These are phyloP conservation scores for Mobula birostris DNA, from an alignment of 2,113 vertebrate genomes.

Conservation along the genomic window DNA sequence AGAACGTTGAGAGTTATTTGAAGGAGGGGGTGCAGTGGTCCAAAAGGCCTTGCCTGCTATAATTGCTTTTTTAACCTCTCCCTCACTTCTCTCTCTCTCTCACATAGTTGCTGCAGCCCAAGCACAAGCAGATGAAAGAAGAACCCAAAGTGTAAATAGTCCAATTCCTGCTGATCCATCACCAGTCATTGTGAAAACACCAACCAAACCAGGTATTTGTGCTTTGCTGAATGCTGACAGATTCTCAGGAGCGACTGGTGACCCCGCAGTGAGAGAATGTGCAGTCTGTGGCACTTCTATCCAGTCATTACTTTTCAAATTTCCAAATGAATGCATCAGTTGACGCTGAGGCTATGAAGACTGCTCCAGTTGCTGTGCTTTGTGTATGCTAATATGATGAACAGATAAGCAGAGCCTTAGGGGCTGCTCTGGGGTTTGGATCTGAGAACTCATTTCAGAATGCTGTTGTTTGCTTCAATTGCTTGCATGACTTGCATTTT, in stretches of 20 bases:
- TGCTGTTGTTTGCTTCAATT: no score
- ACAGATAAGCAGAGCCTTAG: no score
- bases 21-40: no score
- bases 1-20: no score
- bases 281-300: background rate
- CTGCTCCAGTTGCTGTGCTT: no score
- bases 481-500: no score
- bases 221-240: background rate
- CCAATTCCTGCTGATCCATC: constrained; percentile 49
- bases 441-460: no score
- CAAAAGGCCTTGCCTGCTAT: background rate
- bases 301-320: background rate
- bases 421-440: no score
- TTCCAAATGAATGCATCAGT: no score
- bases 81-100: constrained; percentile 43
- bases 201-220: constrained; percentile 75
- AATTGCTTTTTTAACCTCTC: background rate
- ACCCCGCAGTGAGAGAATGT: background rate
- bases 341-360: no score
- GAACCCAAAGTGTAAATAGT: constrained; percentile 61
- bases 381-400: no score
- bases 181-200: constrained; percentile 46
- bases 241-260: no score
- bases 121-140: constrained; percentile 79
- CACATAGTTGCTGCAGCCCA: constrained; percentile 77